A percentile compares a stretch with the other conserved stretches of the same genome.
Conservation (phyloP, 2,888 invertebrate species). For the Calameuta filiformis region DNA sequence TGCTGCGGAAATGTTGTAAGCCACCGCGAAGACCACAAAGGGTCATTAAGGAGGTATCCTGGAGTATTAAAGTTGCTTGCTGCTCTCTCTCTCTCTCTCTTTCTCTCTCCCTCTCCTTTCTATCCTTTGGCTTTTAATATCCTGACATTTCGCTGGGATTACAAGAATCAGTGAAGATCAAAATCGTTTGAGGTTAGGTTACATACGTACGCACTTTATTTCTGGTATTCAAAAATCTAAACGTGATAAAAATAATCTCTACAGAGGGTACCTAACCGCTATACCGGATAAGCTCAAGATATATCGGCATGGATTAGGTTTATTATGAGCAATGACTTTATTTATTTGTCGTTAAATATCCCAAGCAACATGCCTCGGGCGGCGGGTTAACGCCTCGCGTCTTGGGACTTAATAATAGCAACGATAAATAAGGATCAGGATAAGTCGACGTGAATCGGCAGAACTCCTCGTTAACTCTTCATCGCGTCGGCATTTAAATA, state of each 20-base stretch:
- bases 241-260: background rate
- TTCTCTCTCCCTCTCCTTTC: background rate
- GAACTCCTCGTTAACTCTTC: slow-evolving; percentile 14
- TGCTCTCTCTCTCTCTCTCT: background rate
- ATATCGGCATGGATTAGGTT: background rate
- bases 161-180: background rate
- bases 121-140: background rate
- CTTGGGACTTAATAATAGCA: background rate
- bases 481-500: slow-evolving; percentile 7
- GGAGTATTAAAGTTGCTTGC: background rate
- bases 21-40: slow-evolving; percentile 20
- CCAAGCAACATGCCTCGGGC: background rate
- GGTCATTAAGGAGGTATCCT: slow-evolving; percentile 17
- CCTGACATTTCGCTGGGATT: background rate
- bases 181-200: background rate
- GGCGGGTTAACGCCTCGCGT: background rate
- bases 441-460: slow-evolving; percentile 12
- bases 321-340: background rate
- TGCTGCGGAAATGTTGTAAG: background rate
- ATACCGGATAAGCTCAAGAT: background rate
- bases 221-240: background rate
- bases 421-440: slow-evolving; percentile 14
- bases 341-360: background rate
- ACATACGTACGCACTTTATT: background rate
- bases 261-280: background rate